Percentiles rank a stretch among this genome's conserved stretches.
These are phyloP conservation scores for Arrhopalites spinosus DNA, from an alignment of 2,888 invertebrate species.

Conservation along the genomic window DNA sequence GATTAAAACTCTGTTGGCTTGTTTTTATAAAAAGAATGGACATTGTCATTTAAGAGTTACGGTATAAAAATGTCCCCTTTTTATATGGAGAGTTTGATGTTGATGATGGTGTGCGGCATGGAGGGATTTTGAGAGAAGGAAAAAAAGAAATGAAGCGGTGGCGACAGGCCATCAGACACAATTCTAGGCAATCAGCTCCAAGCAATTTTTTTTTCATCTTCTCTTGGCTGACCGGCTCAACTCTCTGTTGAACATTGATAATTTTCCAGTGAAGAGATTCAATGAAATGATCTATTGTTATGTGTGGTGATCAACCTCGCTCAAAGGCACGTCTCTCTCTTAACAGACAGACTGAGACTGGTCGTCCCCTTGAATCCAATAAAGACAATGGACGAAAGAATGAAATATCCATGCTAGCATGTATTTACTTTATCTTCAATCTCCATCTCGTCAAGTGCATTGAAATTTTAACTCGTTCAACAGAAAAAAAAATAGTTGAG, in stretches of 20 bases:
- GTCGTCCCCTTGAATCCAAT: neutral
- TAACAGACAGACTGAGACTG: neutral
- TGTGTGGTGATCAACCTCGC: slow-evolving; percentile 5
- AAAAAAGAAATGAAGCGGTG: neutral
- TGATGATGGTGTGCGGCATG: neutral
- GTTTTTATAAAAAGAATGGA: too few species aligned
- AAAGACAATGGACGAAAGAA: slow-evolving; percentile 3
- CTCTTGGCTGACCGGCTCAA: slow-evolving; percentile 20
- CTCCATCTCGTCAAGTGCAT: slow-evolving; percentile 24
- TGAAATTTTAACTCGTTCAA: slow-evolving; percentile 27
- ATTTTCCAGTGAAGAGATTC: slow-evolving; percentile 23
- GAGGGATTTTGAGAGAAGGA: neutral
- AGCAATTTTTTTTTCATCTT: neutral
- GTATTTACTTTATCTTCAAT: slow-evolving; percentile 15
- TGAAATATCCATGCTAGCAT: slow-evolving; percentile 13
- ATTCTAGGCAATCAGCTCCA: neutral
- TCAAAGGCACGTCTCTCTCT: slow-evolving; percentile 22
- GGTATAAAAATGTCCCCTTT: too few species aligned
- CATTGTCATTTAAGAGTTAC: too few species aligned
- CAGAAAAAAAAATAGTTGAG: slow-evolving; percentile 13
- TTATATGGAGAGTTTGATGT: too few species aligned
- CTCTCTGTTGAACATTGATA: slow-evolving; percentile 11
- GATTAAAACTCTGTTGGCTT: too few species aligned
- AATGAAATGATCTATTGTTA: slow-evolving; percentile 32
- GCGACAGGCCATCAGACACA: slow-evolving; percentile 16